Conservation (phyloP, 2,797 vertebrate genomes). For the Artibeus lituratus region DNA sequence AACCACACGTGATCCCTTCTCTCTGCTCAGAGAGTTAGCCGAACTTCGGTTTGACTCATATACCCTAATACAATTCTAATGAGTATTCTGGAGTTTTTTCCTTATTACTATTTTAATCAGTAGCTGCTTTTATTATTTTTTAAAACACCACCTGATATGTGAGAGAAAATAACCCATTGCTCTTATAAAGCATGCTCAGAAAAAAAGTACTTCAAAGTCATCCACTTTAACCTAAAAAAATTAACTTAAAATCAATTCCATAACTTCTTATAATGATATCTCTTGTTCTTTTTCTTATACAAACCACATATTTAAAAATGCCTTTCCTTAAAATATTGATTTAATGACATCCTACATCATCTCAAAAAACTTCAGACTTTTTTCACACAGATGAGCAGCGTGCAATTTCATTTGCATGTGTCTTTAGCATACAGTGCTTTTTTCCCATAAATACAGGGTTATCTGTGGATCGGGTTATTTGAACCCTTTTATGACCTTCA, state of each 20-base stretch:
- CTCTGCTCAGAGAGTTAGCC: neutral
- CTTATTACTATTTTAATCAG: neutral
- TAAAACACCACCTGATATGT: neutral
- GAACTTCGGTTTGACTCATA: neutral
- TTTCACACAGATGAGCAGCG: neutral
- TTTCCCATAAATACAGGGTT: neutral
- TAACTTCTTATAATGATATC: neutral
- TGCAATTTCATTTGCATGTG: neutral
- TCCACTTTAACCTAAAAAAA: conserved; percentile 25
- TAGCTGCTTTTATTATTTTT: neutral
- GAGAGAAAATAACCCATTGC: neutral
- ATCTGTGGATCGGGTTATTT: neutral
- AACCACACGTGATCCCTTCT: neutral
- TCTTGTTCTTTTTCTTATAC: conserved; percentile 12
- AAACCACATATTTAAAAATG: neutral
- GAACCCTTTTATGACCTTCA: neutral
- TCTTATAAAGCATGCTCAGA: neutral
- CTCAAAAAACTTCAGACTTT: neutral
- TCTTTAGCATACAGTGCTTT: neutral
- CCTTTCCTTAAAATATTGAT: neutral
- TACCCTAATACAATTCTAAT: neutral
- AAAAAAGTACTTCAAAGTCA: conserved; percentile 2
- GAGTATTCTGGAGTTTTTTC: neutral
- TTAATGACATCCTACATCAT: neutral
- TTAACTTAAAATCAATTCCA: conserved; percentile 7